Evolutionary conservation across 2,113 vertebrate genomes (phyloP).

Genomic region (Leucopternis melanops): DNA sequence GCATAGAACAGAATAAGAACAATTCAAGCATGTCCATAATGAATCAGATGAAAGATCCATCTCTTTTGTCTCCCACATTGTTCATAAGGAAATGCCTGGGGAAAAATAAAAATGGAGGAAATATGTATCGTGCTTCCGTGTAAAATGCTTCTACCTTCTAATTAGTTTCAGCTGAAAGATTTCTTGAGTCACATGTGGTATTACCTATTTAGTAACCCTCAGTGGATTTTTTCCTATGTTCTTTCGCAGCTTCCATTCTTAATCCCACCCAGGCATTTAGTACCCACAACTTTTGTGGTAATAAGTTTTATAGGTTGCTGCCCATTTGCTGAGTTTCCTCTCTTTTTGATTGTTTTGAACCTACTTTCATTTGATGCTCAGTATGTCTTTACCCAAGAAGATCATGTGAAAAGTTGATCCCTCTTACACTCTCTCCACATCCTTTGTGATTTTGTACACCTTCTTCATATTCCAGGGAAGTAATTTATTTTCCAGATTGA

Average conservation of each 20-base stretch:
- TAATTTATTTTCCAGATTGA: not conserved
- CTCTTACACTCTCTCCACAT: rapidly evolving
- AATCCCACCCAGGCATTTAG: not conserved
- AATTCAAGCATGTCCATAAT: not conserved
- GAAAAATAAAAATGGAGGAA: not conserved
- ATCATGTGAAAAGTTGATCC: not conserved
- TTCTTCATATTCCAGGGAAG: not conserved
- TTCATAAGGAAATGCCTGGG: not conserved
- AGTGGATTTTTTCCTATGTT: not conserved
- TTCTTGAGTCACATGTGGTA: not conserved
- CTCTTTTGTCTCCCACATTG: not conserved
- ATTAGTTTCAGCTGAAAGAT: not conserved
- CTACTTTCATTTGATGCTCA: not conserved
- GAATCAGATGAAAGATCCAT: not conserved
- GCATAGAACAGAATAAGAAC: not conserved
- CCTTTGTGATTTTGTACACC: not conserved
- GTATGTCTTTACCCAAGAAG: not conserved
- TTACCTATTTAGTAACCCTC: not conserved
- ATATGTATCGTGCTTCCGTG: not conserved
- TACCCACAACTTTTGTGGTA: not conserved
- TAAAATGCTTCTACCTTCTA: not conserved
- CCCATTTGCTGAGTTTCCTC: not conserved
- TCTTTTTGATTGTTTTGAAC: not conserved
- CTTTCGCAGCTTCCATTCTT: not conserved
- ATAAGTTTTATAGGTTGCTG: not conserved